Evolutionary conservation across 1,140 invertebrate species (phyloP), one percentile per base, ranked within the genome.

Genomic region (Cyclargus thomasi): DNA sequence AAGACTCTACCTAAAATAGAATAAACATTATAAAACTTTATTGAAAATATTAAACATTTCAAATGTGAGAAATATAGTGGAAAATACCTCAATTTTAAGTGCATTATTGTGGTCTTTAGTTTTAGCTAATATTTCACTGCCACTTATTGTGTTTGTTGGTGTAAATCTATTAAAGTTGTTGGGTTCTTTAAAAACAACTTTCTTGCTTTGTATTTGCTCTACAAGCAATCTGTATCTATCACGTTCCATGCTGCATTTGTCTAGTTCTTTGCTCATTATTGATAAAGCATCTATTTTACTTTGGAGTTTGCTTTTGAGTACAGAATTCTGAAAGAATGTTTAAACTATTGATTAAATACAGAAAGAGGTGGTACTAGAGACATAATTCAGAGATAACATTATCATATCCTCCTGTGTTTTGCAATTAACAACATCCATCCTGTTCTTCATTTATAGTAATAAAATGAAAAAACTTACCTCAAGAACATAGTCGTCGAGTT

Each of bases 171-270:
- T 81, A 11, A 75, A 69, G 62, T 63, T 73, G 18, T 74, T 80
- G 39, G 74, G 82, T 67, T 74, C 67, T 20, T 79, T 71, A 67
- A 74, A 72, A 7, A 80, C 64, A 39, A 71, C 72, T 69, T 94
- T 95, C 62, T 94, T 91, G 68, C 94, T 92, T 76, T 95, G 92
- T 20, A 96, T 86, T 71, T 97, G 95, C 81, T 97, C 96, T 2
- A 95, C 95, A 92, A 97, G 93, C 20, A 96, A 80, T 84, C 96
- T 96, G 75, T 95, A 97, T 78, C 95, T 94, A 84, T 97, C 96
- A 62, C 95, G 86, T 79, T 97, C 95, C 69, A 92, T 93, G 70
- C 94, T 93, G 82, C 94, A 96, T 87, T 96, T 93, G 70, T 96
- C 94, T 59, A 97, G 84, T 78, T 97, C 95, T 77, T 94, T 92